Evolutionary conservation across 2,113 vertebrate species (phyloP), one percentile per base, ranked within the genome.

Genomic region (Narcine bancroftii): DNA sequence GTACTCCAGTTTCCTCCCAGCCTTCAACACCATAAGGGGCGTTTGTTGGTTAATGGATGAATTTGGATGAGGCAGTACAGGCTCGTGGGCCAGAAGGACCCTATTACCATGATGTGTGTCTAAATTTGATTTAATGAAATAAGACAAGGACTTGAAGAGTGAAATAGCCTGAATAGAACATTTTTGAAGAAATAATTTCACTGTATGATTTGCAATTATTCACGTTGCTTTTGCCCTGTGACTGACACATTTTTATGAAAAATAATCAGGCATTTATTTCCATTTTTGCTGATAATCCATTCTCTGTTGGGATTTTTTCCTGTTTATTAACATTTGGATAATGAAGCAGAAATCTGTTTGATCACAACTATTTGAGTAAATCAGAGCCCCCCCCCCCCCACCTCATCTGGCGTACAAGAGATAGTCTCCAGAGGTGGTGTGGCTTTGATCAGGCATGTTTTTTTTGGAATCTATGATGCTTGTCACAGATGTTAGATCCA

Each of bases 201-300:
- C 6, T 36, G 36, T 13, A 33, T 72, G 71, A 72, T 72, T 72
- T 33, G 6, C 33, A 10, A 72, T 33, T 75, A 39, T 75, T 17
- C 36, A 0, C 33, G 69, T 72, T 71, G 3, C 21, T 71, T 71
- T 71, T 24, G 69, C 26, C 33, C 29, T 29, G 7, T 75, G n/a
- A 75, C 10, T 75, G n/a, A 17, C 72, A 36, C 29, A 10, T 36
- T 75, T 75, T 4, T 39, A 39, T 36, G n/a, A 75, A 36, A n/a
- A 75, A 75, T 75, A 69, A 69, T 75, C 72, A 75, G 72, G 7
- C n/a, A 75, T 75, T 75, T 75, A 42, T 76, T 76, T 76, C n/a
- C 36, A 39, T 19, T 76, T 42, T 76, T 42, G 36, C 36, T 21
- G 36, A n/a, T 42, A 42, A 15, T 76, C 66, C 66, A 42, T 42